Evolutionary conservation across 1,140 invertebrate species (phyloP), one percentile per base, ranked within the genome.

Genomic region (Drosophila suzukii): DNA sequence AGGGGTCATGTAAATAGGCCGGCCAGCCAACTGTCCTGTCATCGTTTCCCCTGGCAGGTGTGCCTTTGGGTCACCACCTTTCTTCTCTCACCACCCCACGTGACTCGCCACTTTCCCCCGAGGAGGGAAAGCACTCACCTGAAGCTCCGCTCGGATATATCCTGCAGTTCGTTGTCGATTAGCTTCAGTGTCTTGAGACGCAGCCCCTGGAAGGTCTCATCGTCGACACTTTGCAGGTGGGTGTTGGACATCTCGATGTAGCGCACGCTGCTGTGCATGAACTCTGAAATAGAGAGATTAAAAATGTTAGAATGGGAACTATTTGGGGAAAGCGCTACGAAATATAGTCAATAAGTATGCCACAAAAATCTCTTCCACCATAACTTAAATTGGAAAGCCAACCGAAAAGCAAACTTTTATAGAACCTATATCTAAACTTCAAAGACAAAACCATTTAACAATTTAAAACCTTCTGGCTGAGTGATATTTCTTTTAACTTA

Each of bases 171-270:
- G 78, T 94, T 94, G 81, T 93, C 93, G 90, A 94, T 94, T 61
- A 94, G 89, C 65, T 94, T 92, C 7, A 94, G 80, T 27, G 93
- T 93, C 73, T 94, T 93, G 34, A 94, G 86, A 30, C 90, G 89
- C 11, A 93, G 78, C 51, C 92, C 92, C 51, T 92, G 92, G 63
- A 94, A 92, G 36, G 93, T 92, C 60, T 93, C 92, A 71, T 93
- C 92, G 49, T 93, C 92, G 34, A 94, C 85, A 46, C 91, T 92
- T 57, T 94, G 93, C 53, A 94, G 72, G 56, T 93, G 93, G 32
- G 93, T 93, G 58, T 90, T 93, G 12, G 94, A 92, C 77, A 94
- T 92, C 78, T 94, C 94, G 76, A 94, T 91, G 67, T 94, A 93
- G 6, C 92, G 88, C 34, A 94, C 89, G 30, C 91, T 90, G 60